A percentile compares a stretch with the other conserved stretches of the same genome.
These are phyloP conservation scores for Parambassis ranga DNA, from an alignment of 2,797 vertebrate species.

Conservation along the genomic window DNA sequence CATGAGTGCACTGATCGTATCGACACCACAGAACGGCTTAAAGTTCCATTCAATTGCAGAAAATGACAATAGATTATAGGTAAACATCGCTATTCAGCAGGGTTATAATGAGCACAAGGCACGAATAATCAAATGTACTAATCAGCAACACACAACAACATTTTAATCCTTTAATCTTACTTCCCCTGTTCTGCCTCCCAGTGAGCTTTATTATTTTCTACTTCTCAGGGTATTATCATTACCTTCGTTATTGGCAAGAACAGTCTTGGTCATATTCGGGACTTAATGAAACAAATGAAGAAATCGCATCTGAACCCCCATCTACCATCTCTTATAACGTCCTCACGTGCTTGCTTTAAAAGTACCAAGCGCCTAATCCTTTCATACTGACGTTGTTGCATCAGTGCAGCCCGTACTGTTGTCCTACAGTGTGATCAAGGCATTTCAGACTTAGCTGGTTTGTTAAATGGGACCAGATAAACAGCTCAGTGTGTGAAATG, in stretches of 20 bases:
- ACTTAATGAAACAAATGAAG: slow-evolving; percentile 32
- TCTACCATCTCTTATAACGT: not conserved
- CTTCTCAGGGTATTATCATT: slow-evolving; percentile 28
- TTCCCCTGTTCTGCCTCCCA: slow-evolving; percentile 2
- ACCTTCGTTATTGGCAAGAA: slow-evolving; percentile 27
- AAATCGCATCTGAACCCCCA: slow-evolving; percentile 16
- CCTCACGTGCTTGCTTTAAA: not conserved
- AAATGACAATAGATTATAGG: not conserved
- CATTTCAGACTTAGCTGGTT: not conserved
- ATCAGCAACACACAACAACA: not conserved
- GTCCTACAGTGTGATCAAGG: not conserved
- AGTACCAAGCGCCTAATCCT: not conserved
- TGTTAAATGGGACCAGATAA: slow-evolving; percentile 16
- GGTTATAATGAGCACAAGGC: slow-evolving; percentile 18
- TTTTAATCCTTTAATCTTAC: slow-evolving; percentile 43
- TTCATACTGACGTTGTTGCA: slow-evolving; percentile 1
- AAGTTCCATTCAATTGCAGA: not conserved
- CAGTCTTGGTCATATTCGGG: slow-evolving; percentile 17
- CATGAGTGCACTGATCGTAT: not conserved
- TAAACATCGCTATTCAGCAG: slow-evolving; percentile 12
- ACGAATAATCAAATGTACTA: slow-evolving; percentile 1
- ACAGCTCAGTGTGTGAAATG: slow-evolving; percentile 18
- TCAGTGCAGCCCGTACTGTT: not conserved
- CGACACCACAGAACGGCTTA: not conserved
- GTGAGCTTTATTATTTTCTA: slow-evolving; percentile 46